Evolutionary conservation across 2,797 vertebrate species (phyloP).

Genomic region (Thamnophis elegans): DNA sequence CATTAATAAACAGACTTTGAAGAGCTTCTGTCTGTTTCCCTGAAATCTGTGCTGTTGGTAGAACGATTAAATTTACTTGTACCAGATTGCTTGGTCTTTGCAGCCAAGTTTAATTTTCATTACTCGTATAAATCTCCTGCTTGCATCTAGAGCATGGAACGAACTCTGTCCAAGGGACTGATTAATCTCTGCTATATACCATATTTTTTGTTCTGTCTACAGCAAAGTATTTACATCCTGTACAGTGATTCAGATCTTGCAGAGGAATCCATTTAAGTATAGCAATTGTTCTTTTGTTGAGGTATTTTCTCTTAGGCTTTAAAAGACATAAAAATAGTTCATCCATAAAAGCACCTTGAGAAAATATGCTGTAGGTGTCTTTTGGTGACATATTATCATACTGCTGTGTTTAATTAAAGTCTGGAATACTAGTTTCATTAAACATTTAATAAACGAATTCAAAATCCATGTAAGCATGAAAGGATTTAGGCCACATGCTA

Average conservation of each 20-base stretch:
- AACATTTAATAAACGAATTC: background rate
- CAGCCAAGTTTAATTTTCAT: slow-evolving; percentile 39
- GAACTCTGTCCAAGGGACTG: slow-evolving; percentile 12
- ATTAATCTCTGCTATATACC: slow-evolving; percentile 18
- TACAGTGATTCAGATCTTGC: slow-evolving; percentile 21
- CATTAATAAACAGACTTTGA: background rate
- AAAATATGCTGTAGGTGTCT: slow-evolving; percentile 38
- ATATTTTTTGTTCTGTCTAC: background rate
- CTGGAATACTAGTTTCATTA: background rate
- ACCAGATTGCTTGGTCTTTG: slow-evolving; percentile 18
- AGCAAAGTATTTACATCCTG: slow-evolving; percentile 35
- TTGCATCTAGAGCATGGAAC: slow-evolving; percentile 27
- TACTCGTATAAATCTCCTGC: slow-evolving; percentile 13
- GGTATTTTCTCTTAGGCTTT: slow-evolving; percentile 51
- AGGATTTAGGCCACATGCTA: background rate
- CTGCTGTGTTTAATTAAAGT: slow-evolving; percentile 30
- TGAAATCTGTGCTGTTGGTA: background rate
- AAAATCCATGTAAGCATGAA: slow-evolving; percentile 23
- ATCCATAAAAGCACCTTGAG: slow-evolving; percentile 40
- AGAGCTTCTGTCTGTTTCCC: background rate
- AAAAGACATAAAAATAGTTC: slow-evolving; percentile 43
- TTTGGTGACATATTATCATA: slow-evolving; percentile 46
- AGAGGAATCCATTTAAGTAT: slow-evolving; percentile 35
- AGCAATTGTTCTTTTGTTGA: slow-evolving; percentile 40
- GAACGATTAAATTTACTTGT: slow-evolving; percentile 1